phyloP scores from a whole-genome alignment of 2,888 invertebrate genomes.

The Synergus japonicus region DNA sequence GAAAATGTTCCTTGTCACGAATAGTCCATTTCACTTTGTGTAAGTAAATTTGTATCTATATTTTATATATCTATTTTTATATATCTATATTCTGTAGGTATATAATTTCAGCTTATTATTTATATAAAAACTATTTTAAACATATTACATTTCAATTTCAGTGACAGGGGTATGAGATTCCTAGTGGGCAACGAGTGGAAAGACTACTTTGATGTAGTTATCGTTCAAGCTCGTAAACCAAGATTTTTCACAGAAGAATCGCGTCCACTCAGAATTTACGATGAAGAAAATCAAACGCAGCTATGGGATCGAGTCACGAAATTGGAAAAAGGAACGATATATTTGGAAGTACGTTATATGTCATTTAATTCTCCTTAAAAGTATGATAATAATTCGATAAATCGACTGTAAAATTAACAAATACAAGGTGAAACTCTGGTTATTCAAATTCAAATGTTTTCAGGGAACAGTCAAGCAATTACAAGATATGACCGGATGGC shows the following conservation, averaged over 20 bases:
- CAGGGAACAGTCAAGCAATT: conserved; percentile 96
- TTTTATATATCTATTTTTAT: no score
- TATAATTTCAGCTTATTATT: neutral
- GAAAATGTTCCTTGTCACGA: conserved; percentile 96
- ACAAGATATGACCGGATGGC: conserved; percentile 95
- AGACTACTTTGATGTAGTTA: conserved; percentile 94
- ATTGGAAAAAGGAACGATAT: conserved; percentile 92
- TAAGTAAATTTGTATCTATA: conserved; percentile 78
- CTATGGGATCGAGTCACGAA: conserved; percentile 94
- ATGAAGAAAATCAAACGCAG: conserved; percentile 88
- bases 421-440: conserved; percentile 42
- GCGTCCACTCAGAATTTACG: conserved; percentile 93
- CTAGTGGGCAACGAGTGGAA: conserved; percentile 94
- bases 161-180: conserved; percentile 94
- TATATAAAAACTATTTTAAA: neutral
- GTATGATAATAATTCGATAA: no score
- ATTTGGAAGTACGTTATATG: conserved; percentile 87
- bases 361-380: conserved; percentile 9
- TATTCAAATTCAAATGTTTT: conserved; percentile 55
- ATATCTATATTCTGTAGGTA: neutral
- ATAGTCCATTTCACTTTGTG: conserved; percentile 98
- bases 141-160: conserved; percentile 71
- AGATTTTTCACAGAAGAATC: conserved; percentile 96
- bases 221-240: conserved; percentile 97
- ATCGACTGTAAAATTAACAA: neutral